Conservation (phyloP, 2,113 vertebrate genomes). For the Pogonocichla stellata region DNA sequence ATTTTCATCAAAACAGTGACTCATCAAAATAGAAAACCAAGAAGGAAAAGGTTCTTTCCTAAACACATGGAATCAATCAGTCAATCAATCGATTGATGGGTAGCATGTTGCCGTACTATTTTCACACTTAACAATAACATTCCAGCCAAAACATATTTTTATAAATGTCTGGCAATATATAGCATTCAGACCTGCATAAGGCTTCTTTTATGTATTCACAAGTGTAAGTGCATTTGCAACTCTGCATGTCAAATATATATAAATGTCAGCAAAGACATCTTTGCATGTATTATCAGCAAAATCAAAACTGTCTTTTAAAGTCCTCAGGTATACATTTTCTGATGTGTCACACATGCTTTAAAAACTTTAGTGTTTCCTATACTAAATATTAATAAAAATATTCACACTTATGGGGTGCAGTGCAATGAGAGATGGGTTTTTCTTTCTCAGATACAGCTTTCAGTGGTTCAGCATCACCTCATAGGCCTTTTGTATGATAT, state of each 20-base stretch:
- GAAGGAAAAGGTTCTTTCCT: background rate
- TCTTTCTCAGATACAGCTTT: background rate
- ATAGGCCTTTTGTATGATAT: background rate
- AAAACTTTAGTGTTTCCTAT: background rate
- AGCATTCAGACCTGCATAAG: background rate
- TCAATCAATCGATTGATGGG: too few relatives aligned
- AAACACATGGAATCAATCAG: background rate
- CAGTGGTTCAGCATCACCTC: background rate
- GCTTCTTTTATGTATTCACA: background rate
- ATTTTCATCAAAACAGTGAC: constrained; percentile 2
- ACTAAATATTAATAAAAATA: background rate
- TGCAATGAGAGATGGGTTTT: background rate
- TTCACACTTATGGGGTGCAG: background rate
- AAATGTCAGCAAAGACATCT: background rate
- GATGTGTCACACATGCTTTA: background rate
- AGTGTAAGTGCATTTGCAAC: background rate
- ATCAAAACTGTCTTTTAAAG: background rate
- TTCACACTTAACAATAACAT: background rate
- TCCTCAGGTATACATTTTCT: background rate
- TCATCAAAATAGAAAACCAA: background rate
- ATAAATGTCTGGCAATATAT: background rate
- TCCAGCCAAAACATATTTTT: background rate
- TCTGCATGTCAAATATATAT: background rate
- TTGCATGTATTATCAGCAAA: background rate
- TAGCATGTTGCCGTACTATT: background rate